Conservation (phyloP, 2,797 vertebrate species). For the Enteromius paludinosus region DNA sequence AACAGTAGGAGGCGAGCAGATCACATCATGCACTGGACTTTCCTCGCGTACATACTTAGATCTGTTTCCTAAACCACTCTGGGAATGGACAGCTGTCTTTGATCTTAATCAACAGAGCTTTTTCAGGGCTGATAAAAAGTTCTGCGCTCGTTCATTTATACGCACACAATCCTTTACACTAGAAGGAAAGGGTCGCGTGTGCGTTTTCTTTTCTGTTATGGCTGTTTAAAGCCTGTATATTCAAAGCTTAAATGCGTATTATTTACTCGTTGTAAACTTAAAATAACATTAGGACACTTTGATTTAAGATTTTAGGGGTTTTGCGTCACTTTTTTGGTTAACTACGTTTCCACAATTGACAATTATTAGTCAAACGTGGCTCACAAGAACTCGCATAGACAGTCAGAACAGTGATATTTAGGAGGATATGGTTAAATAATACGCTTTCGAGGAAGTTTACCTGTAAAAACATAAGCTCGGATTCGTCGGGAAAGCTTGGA, state of each 20-base stretch:
- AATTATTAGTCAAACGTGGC: neutral
- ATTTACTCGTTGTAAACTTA: neutral
- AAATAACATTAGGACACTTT: neutral
- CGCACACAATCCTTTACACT: slow-evolving; percentile 28
- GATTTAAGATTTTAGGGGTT: neutral
- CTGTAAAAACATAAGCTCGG: neutral
- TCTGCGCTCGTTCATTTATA: neutral
- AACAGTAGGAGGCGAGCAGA: slow-evolving; percentile 53
- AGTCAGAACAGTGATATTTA: neutral
- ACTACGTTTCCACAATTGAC: slow-evolving; percentile 15
- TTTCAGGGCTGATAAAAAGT: slow-evolving; percentile 28
- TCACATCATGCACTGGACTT: slow-evolving; percentile 60
- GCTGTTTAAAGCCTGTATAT: neutral
- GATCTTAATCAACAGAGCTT: neutral
- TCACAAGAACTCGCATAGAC: neutral
- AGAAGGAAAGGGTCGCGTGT: slow-evolving; percentile 10
- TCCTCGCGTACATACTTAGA: slow-evolving; percentile 50
- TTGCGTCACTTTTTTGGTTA: slow-evolving; percentile 7
- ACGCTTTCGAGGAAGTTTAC: neutral
- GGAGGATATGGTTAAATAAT: slow-evolving; percentile 10
- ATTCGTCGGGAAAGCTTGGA: neutral
- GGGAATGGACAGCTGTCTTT: slow-evolving; percentile 33
- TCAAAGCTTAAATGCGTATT: neutral
- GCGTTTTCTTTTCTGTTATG: slow-evolving; percentile 4
- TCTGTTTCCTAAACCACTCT: slow-evolving; percentile 45